These are phyloP conservation scores for Apoderus coryli DNA, from an alignment of 2,888 invertebrate genomes.

Conservation along the genomic window DNA sequence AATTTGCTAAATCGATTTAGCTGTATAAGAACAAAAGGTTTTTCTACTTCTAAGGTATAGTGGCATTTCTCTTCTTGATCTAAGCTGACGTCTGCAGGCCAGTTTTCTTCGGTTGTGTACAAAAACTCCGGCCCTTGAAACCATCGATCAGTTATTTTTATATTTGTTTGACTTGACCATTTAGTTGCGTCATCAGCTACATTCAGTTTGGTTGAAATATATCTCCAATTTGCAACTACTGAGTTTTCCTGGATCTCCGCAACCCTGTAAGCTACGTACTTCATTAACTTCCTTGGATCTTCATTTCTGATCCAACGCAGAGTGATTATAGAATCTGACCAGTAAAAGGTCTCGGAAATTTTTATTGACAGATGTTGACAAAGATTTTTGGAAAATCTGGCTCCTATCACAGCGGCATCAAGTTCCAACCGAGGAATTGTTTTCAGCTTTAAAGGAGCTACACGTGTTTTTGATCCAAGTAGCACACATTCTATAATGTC, in stretches of 20 bases:
- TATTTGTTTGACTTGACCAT: slow-evolving; percentile 3
- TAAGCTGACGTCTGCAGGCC: too few relatives aligned
- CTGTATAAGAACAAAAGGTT: too few relatives aligned
- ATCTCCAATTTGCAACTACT: slow-evolving; percentile 17
- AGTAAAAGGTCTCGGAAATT: slow-evolving; percentile 13
- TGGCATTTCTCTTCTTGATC: too few relatives aligned
- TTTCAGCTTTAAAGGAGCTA: slow-evolving; percentile 18
- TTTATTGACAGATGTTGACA: slow-evolving; percentile 11
- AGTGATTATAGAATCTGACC: slow-evolving; percentile 21
- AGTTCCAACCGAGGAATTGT: slow-evolving; percentile 18
- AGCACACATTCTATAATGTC: slow-evolving; percentile 9
- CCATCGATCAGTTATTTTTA: slow-evolving; percentile 1
- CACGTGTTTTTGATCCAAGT: slow-evolving; percentile 16
- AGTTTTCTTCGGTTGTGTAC: too few relatives aligned
- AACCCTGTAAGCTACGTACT: slow-evolving; percentile 18
- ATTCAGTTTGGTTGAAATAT: slow-evolving; percentile 17
- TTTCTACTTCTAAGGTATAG: too few relatives aligned
- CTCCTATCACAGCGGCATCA: slow-evolving; percentile 16
- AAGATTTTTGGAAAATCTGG: slow-evolving; percentile 10
- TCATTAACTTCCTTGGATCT: slow-evolving; percentile 16
- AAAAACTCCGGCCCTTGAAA: slow-evolving; percentile 6
- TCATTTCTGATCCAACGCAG: slow-evolving; percentile 18
- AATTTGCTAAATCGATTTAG: too few relatives aligned
- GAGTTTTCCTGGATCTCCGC: slow-evolving; percentile 15
- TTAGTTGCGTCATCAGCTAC: slow-evolving; percentile 18